Evolutionary conservation across 2,797 vertebrate species (phyloP), one percentile per base, ranked within the genome.

Genomic region (Chiroxiphia lanceolata): DNA sequence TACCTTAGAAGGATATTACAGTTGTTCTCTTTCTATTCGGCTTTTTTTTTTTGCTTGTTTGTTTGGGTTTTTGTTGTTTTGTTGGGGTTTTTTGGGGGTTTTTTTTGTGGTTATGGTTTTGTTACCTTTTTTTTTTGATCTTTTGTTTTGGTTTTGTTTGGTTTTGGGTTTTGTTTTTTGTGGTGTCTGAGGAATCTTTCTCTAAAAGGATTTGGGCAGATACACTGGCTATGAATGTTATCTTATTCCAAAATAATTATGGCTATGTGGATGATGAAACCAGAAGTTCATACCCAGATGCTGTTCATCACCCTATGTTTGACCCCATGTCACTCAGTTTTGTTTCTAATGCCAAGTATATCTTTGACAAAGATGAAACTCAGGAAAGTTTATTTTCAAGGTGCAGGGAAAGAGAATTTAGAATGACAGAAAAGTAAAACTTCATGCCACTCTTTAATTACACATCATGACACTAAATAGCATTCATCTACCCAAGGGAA

Each of bases 151-250:
- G 15, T 19, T 38, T 61, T 31, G 40, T 63, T 59, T 31, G 22
- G 3, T 11, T 29, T 42, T 42, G 36, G 44, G 7, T 27, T 23
- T 44, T 23, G 31, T 34, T 21, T 25, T 36, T 12, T 8, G 4
- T n/a, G 1, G 10, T 42, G 9, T 12, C 1, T 71, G 18, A 36
- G 63, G 8, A 8, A 9, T 25, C 3, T 47, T 83, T 86, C 9
- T 64, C 2, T 10, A 13, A 29, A 60, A 22, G 8, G 26, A 50
- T 21, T 45, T 79, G 26, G 44, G 13, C 27, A 82, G 11, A 34
- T 21, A 45, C 0, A 0, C 9, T 40, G 10, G 17, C 29, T 54
- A 5, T 11, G 12, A 50, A 33, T 25, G 6, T 7, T 42, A 38
- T 42, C 13, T 67, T 44, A 29, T 40, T 48, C 22, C 15, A 50